These are phyloP conservation scores for Scaptomyza hsui DNA, from an alignment of 1,140 invertebrate genomes.

Conservation along the genomic window DNA sequence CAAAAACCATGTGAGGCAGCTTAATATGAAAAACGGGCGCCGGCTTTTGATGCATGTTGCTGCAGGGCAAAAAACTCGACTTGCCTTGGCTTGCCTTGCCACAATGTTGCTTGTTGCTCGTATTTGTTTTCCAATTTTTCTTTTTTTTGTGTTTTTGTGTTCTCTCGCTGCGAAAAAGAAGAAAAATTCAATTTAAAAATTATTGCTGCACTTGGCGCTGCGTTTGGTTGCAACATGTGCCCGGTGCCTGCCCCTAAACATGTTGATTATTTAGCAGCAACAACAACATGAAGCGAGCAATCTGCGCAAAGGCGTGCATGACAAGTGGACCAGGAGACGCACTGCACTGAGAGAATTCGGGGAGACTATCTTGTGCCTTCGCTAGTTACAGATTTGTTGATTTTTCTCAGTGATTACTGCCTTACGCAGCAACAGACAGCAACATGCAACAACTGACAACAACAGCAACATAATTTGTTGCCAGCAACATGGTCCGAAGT, in stretches of 20 bases:
- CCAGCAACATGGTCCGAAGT: conserved; percentile 64
- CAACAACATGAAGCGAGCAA: conserved; percentile 41
- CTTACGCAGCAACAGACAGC: conserved; percentile 21
- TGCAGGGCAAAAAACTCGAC: conserved; percentile 52
- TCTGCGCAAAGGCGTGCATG: conserved; percentile 27
- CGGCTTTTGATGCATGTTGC: conserved; percentile 77
- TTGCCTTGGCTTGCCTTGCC: conserved; percentile 44
- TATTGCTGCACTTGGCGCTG: conserved; percentile 76
- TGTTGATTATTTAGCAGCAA: conserved; percentile 73
- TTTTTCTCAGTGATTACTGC: conserved; percentile 14
- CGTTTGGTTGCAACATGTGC: conserved; percentile 66
- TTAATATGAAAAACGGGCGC: conserved; percentile 76
- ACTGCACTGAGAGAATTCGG: not conserved
- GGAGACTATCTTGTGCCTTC: too few species aligned
- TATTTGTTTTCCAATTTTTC: conserved; percentile 56
- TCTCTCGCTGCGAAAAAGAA: conserved; percentile 41
- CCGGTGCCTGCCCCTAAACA: conserved; percentile 49
- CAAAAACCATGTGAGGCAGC: conserved; percentile 58
- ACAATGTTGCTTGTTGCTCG: conserved; percentile 38
- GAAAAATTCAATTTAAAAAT: conserved; percentile 82
- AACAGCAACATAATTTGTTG: conserved; percentile 73
- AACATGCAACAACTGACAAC: conserved; percentile 18
- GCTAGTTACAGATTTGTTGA: not conserved
- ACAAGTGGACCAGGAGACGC: conserved; percentile 19
- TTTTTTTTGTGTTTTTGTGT: conserved; percentile 36